phyloP scores from a whole-genome alignment of 1,140 invertebrate species.

The Drosophila athabasca region DNA sequence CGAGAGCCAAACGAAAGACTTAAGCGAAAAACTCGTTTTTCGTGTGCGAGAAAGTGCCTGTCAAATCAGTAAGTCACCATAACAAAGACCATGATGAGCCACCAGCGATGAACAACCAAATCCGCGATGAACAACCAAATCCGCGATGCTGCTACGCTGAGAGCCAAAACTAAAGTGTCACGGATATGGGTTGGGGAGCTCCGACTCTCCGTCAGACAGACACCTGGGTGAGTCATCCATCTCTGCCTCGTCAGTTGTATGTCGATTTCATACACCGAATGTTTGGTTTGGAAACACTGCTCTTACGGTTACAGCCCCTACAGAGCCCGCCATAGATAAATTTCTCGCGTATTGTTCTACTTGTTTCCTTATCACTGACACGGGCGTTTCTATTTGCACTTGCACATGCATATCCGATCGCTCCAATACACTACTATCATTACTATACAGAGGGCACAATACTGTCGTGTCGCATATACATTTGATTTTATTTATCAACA shows the following conservation, averaged over 20 bases:
- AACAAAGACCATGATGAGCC: constrained; percentile 42
- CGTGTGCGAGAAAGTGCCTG: constrained; percentile 1
- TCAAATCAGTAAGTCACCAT: constrained; percentile 44
- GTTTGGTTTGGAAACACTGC: neutral
- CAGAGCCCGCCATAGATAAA: constrained; percentile 35
- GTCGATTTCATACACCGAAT: constrained; percentile 21
- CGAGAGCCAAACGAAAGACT: constrained; percentile 56
- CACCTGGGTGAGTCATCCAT: constrained; percentile 20
- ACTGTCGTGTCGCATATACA: too few species aligned
- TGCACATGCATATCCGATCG: neutral
- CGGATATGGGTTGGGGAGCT: constrained; percentile 20
- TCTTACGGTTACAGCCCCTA: constrained; percentile 17
- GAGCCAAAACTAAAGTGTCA: constrained; percentile 35
- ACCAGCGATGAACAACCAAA: too few species aligned
- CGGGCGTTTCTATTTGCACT: constrained; percentile 29
- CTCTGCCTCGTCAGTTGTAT: neutral
- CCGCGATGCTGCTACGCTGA: constrained; percentile 21
- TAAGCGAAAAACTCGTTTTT: constrained; percentile 56
- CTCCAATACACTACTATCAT: constrained; percentile 14
- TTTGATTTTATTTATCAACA: too few species aligned
- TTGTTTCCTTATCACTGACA: constrained; percentile 48
- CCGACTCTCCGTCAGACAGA: neutral
- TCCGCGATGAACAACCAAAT: too few species aligned
- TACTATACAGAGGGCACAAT: neutral
- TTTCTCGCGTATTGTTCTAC: constrained; percentile 24